Conservation (phyloP, 1,140 invertebrate genomes). For the Belonocnema kinseyi region DNA sequence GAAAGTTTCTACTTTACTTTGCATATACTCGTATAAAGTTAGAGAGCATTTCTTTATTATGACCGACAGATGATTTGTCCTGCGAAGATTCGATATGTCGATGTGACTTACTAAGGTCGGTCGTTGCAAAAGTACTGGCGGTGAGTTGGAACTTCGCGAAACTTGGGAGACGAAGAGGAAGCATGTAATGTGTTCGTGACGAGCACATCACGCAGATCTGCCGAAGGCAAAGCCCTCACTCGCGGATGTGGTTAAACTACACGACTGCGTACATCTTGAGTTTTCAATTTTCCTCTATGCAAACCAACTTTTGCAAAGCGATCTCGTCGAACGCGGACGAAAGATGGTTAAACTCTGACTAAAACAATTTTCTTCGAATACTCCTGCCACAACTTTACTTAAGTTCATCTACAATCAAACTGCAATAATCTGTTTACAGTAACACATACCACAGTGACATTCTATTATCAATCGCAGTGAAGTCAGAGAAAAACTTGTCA, state of each 20-base stretch:
- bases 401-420: not conserved
- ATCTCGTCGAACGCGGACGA: constrained; percentile 10
- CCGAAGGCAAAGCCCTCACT: constrained; percentile 44
- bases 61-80: constrained; percentile 24
- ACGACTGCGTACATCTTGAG: constrained; percentile 51
- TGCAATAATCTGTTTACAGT: not conserved
- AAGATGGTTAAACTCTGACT: constrained; percentile 19
- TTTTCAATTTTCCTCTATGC: constrained; percentile 58
- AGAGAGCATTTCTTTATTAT: constrained; percentile 7
- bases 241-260: constrained; percentile 53
- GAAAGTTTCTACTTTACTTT: constrained; percentile 5
- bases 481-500: too few species aligned
- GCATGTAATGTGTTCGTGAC: constrained; percentile 22
- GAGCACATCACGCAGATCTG: constrained; percentile 15
- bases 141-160: constrained; percentile 9
- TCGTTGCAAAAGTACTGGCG: not conserved
- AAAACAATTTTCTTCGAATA: constrained; percentile 24
- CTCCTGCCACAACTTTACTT: not conserved
- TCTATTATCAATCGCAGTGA: too few species aligned
- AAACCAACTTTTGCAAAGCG: constrained; percentile 11
- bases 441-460: too few species aligned
- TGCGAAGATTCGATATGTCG: constrained; percentile 32
- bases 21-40: constrained; percentile 17
- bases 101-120: constrained; percentile 5
- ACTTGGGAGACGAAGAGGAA: constrained; percentile 25